Conservation (phyloP, 2,888 invertebrate species). For the Leptopilina myrica region DNA sequence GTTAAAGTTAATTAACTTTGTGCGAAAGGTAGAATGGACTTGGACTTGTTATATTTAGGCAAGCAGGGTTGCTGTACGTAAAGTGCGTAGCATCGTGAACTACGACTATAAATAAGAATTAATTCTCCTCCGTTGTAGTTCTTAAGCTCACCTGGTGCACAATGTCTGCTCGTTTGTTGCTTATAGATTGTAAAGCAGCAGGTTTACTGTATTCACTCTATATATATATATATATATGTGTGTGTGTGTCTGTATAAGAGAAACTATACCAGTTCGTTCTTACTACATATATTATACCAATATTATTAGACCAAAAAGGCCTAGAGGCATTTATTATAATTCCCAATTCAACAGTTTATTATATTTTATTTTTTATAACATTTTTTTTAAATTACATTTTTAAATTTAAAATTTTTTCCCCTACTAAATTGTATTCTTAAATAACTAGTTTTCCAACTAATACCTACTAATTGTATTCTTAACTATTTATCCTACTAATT, state of each 20-base stretch:
- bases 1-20: constrained; percentile 60
- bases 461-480: too few species aligned
- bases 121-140: constrained; percentile 55
- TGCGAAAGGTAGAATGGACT: constrained; percentile 50
- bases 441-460: too few species aligned
- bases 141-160: constrained; percentile 60
- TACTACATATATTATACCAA: background rate
- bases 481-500: too few species aligned
- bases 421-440: too few species aligned
- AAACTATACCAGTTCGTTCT: background rate
- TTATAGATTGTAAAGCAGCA: constrained; percentile 48
- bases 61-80: constrained; percentile 1
- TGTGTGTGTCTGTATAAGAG: too few species aligned
- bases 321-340: constrained; percentile 28
- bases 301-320: constrained; percentile 26
- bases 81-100: constrained; percentile 45
- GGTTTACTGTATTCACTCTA: constrained; percentile 48
- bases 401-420: too few species aligned
- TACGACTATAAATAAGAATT: constrained; percentile 62
- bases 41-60: constrained; percentile 45
- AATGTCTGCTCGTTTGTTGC: constrained; percentile 49
- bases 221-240: background rate
- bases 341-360: constrained; percentile 7
- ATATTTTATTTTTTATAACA: background rate
- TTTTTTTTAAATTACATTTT: too few species aligned